Percentiles rank a stretch among this genome's conserved stretches.
Evolutionary conservation across 2,113 vertebrate genomes (phyloP).

Genomic region (Gadus macrocephalus): DNA sequence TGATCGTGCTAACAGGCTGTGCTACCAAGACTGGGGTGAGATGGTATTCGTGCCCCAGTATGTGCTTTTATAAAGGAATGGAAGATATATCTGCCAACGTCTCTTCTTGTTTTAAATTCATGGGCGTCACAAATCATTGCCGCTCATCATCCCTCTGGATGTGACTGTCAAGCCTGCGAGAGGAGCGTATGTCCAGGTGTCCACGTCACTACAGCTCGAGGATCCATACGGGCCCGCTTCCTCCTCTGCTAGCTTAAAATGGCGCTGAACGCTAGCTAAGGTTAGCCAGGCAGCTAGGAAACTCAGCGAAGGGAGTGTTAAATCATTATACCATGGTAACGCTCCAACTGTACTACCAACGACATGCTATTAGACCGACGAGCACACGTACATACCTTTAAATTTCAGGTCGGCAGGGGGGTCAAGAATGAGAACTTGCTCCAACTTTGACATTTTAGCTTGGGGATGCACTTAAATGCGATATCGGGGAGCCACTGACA

Average conservation of each 20-base stretch:
- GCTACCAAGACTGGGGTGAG: too few species aligned
- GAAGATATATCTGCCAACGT: constrained; percentile 9
- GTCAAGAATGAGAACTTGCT: constrained; percentile 89
- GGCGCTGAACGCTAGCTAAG: constrained; percentile 57
- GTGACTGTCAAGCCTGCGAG: neutral
- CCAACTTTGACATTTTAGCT: constrained; percentile 88
- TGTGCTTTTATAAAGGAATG: too few species aligned
- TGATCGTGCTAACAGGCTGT: too few species aligned
- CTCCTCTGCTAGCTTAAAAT: constrained; percentile 65
- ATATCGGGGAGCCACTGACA: constrained; percentile 54
- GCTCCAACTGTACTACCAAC: neutral
- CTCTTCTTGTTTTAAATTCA: neutral
- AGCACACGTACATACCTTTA: constrained; percentile 76
- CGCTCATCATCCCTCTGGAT: neutral
- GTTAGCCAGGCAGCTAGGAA: constrained; percentile 18
- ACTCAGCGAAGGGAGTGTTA: constrained; percentile 49
- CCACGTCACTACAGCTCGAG: constrained; percentile 53
- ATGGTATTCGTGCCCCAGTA: too few species aligned
- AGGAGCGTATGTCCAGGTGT: constrained; percentile 25
- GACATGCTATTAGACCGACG: neutral
- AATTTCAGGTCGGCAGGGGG: constrained; percentile 90
- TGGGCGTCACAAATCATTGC: constrained; percentile 4
- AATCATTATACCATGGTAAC: constrained; percentile 18
- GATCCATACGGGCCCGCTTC: constrained; percentile 54
- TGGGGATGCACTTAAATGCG: constrained; percentile 66